Evolutionary conservation across 1,140 invertebrate genomes (phyloP).

Genomic region (Ooceraea biroi): DNA sequence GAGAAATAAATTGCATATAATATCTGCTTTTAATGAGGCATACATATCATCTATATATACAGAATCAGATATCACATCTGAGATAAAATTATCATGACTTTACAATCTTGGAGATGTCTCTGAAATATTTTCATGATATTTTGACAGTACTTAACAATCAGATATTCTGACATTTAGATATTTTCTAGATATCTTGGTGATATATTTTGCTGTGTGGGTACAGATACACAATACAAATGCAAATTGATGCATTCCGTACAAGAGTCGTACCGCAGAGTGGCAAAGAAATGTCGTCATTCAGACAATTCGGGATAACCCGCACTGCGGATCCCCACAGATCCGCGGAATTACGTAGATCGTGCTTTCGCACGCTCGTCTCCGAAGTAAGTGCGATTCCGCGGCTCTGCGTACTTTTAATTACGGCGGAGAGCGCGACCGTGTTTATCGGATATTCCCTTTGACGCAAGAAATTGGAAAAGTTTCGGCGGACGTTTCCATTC

Average conservation of each 20-base stretch:
- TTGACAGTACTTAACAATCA: too few relatives aligned
- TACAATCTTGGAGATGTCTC: too few relatives aligned
- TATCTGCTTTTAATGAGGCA: too few relatives aligned
- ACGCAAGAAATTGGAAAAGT: conserved; percentile 76
- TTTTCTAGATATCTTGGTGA: too few relatives aligned
- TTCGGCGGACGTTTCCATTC: conserved; percentile 54
- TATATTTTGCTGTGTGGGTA: too few relatives aligned
- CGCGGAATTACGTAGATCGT: not conserved
- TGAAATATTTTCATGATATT: too few relatives aligned
- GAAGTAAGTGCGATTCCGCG: not conserved
- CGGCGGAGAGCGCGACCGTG: conserved; percentile 51
- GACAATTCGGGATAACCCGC: not conserved
- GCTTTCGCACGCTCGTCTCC: conserved; percentile 37
- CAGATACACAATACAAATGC: not conserved
- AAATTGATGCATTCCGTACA: not conserved
- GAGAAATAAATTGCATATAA: too few relatives aligned
- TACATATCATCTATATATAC: too few relatives aligned
- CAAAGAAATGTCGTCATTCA: not conserved
- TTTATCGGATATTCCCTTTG: conserved; percentile 71
- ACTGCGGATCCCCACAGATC: conserved; percentile 40
- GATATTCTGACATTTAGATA: too few relatives aligned
- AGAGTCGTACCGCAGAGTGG: not conserved
- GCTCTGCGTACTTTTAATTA: conserved; percentile 66
- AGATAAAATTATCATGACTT: too few relatives aligned
- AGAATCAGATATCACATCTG: too few relatives aligned